Conservation (phyloP, 1,140 invertebrate species). For the Drosophila kepulauana region DNA sequence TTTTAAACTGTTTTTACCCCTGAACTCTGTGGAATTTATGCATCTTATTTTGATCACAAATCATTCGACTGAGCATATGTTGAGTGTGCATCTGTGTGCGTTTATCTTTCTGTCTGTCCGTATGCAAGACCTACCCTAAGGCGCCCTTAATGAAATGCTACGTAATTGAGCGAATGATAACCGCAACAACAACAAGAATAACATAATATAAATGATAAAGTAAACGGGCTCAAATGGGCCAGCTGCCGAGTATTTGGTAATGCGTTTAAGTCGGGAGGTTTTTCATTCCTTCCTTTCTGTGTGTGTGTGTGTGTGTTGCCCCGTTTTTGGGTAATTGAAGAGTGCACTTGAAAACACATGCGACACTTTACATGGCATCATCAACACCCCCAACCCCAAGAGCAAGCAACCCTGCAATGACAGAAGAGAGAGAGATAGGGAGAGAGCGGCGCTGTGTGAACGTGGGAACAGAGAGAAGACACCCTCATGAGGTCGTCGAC, state of each 20-base stretch:
- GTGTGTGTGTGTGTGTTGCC: neutral
- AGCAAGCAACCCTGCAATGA: conserved; percentile 18
- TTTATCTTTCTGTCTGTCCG: neutral
- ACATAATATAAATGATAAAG: conserved; percentile 21
- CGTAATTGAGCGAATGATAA: conserved; percentile 54
- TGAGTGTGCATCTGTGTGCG: neutral
- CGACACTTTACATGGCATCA: conserved; percentile 64
- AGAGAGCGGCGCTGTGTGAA: conserved; percentile 4
- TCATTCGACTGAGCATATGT: conserved; percentile 27
- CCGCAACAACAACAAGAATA: conserved; percentile 31
- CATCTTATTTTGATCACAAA: conserved; percentile 31
- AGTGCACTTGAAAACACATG: conserved; percentile 82
- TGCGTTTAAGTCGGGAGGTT: conserved; percentile 5
- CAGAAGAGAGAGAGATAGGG: neutral
- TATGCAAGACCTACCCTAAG: conserved; percentile 39
- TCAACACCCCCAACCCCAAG: conserved; percentile 51
- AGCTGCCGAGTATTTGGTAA: conserved; percentile 35
- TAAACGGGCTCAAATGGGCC: conserved; percentile 24
- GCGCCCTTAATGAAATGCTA: conserved; percentile 18
- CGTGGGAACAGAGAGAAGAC: conserved; percentile 51
- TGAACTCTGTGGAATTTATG: neutral
- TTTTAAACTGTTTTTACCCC: neutral
- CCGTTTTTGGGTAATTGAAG: conserved; percentile 64
- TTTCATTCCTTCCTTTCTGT: neutral
- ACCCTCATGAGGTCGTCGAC: conserved; percentile 57